Base-by-base conservation (phyloP, 2,888 invertebrate species). In the Chelonus formosanus region DNA sequence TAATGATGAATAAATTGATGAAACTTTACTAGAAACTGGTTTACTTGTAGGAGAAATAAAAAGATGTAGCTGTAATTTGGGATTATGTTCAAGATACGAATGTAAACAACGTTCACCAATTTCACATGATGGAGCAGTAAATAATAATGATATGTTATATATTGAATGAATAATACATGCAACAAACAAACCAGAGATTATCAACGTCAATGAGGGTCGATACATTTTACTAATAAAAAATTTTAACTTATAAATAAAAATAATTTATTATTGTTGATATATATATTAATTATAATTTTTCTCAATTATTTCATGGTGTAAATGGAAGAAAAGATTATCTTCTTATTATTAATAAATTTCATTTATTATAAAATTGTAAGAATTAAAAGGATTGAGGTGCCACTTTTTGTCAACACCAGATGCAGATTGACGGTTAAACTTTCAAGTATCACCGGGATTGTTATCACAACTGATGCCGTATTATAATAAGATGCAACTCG, bases 131-230 rank as follows among this genome's bases (percentile, higher is more conserved):
- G 92, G 91, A 45, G 90, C 88, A 67, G 90, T 88, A 80, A 93
- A 94, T 73, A 94, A 87, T 80, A 89, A 88, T 63, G 90, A 89
- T 81, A 94, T 86, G 74, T 90, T 90, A 87, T 92, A 93, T 83
- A 94, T 90, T 63, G 92, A 91, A 81, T 93, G 89, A 45, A 87
- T 83, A 67, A 93, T 89, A 81, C 93, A 93, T 8, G 86, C 87
- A 53, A 90, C 81, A 85, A 93, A 92, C 73, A 90, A 81, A 76
- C 88, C 85, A 66, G 89, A 87, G 71, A 91, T 75, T 73, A 92
- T 84, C 58, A 88, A 85, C 71, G 89, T 89, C 76, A 91, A 84
- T 45, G 91, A 91, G 5, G 85, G 84, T 64, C 78, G 74, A 61
- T 72, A 76, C 80, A 82, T 81, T 32, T 75, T 77, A 6, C 8